Base-by-base conservation (phyloP, 2,888 invertebrate genomes). In the Oscheius sp. region DNA sequence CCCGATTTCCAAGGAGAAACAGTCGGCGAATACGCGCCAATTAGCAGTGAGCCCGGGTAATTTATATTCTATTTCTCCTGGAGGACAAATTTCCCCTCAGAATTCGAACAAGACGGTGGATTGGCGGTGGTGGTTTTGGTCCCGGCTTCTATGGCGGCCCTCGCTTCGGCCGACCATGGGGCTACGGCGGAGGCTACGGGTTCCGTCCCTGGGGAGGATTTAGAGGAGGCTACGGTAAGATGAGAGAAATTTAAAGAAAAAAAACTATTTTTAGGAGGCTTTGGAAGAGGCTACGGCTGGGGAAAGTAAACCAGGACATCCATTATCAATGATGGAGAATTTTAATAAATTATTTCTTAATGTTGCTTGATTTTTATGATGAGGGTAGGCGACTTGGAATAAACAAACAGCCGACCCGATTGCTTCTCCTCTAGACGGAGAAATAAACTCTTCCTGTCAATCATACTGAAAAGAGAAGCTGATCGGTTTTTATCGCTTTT, bases 221-320 rank as follows among this genome's bases (percentile, higher is more conserved):
- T 37, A 25, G 48, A 17, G 25, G 48, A 17, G 48, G 48, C 3
- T 48, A 23, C 20, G 48, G 48, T 17, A 6, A 37, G 37, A 8
- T 37, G 8, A 37, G 8, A 37, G 15, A 37, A 37, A 37, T 37
- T 15, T 37, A 8, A 8, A 10, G 8, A 37, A 37, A 10, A 8
- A 37, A 37, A 37, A 37, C 15, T 37, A 10, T 37, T 37, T 37
- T 15, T 15, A 37, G 48, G 48, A 55, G 34, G 55, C 15, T 55
- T 33, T 33, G 55, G 53, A 1, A 31, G 55, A 33, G 52, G 52
- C 52, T 52, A 27, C 27, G 52, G 52, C 10, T 55, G 55, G 55
- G 55, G 55, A 17, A 55, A 55, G 55, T 55, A 55, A 55, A 15
- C 33, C n/a, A n/a, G n/a, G n/a, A n/a, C n/a, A n/a, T n/a, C n/a